phyloP scores from a whole-genome alignment of 2,888 invertebrate genomes.

The Drosophila limbata region DNA sequence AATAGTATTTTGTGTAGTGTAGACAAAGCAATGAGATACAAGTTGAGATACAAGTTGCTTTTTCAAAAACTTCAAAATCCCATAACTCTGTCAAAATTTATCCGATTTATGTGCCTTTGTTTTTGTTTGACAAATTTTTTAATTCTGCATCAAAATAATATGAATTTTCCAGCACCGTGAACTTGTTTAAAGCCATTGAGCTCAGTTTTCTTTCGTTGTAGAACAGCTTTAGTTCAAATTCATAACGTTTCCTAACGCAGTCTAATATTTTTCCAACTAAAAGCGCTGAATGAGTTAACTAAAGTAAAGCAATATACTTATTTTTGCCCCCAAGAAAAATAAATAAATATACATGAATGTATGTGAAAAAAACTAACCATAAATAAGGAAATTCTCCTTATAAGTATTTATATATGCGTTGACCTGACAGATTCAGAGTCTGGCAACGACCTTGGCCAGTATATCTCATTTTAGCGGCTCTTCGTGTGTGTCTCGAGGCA shows the following conservation, averaged over 20 bases:
- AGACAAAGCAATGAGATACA: not conserved
- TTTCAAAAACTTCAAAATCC: no score
- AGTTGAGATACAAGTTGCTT: not conserved
- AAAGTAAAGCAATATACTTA: constrained; percentile 4
- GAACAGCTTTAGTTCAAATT: not conserved
- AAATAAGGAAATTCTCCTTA: constrained; percentile 24
- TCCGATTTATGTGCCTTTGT: no score
- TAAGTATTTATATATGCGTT: constrained; percentile 18
- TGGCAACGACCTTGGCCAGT: constrained; percentile 54
- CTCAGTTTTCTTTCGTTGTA: no score
- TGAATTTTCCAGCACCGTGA: no score
- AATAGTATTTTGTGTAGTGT: not conserved
- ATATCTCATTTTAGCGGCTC: constrained; percentile 12
- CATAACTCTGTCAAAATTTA: no score
- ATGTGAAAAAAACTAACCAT: constrained; percentile 23
- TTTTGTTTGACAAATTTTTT: no score
- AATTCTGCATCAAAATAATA: no score
- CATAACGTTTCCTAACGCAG: not conserved
- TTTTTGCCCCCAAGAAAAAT: not conserved
- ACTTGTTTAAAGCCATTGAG: no score
- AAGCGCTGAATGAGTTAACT: constrained; percentile 3
- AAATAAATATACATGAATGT: not conserved
- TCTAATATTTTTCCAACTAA: not conserved
- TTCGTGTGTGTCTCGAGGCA: constrained; percentile 46
- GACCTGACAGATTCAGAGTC: constrained; percentile 25